A percentile compares a stretch with the other conserved stretches of the same genome.
phyloP scores from a whole-genome alignment of 2,888 invertebrate species.

The Hylaea fasciaria region DNA sequence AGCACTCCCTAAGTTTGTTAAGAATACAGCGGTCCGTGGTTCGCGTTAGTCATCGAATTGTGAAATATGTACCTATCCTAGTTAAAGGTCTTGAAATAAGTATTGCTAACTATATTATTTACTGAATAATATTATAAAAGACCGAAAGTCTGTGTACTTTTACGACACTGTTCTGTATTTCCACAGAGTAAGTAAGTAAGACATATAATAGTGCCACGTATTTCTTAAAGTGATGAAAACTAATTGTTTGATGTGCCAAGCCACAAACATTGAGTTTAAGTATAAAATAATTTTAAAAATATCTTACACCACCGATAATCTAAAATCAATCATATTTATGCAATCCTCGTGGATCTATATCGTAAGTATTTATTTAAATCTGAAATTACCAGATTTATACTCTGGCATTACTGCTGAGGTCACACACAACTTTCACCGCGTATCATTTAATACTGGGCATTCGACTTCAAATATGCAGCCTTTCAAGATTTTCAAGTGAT shows the following conservation, averaged over 20 bases:
- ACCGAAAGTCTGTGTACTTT: too few relatives aligned
- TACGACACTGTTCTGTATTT: background rate
- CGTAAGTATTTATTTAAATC: slow-evolving; percentile 10
- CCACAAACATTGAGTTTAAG: slow-evolving; percentile 13
- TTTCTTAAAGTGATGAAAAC: background rate
- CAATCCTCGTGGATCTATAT: slow-evolving; percentile 1
- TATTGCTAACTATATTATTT: too few relatives aligned
- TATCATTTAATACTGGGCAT: slow-evolving; percentile 47
- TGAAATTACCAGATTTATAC: slow-evolving; percentile 39
- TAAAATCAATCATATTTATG: slow-evolving; percentile 14
- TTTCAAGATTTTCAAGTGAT: slow-evolving; percentile 52
- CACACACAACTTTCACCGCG: slow-evolving; percentile 50
- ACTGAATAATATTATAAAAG: too few relatives aligned
- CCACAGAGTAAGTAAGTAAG: too few relatives aligned
- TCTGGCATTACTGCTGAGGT: slow-evolving; percentile 48
- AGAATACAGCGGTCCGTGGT: too few relatives aligned
- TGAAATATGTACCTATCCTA: too few relatives aligned
- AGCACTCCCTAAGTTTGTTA: background rate
- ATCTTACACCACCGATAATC: slow-evolving; percentile 10
- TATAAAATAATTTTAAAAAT: slow-evolving; percentile 20
- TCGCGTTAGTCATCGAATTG: too few relatives aligned
- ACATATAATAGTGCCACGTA: too few relatives aligned
- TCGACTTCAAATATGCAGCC: slow-evolving; percentile 48
- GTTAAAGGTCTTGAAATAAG: too few relatives aligned
- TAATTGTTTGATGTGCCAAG: slow-evolving; percentile 25